Percentiles rank a stretch among this genome's conserved stretches.
phyloP scores from a whole-genome alignment of 1,140 invertebrate genomes.

The Calosoma granatense region DNA sequence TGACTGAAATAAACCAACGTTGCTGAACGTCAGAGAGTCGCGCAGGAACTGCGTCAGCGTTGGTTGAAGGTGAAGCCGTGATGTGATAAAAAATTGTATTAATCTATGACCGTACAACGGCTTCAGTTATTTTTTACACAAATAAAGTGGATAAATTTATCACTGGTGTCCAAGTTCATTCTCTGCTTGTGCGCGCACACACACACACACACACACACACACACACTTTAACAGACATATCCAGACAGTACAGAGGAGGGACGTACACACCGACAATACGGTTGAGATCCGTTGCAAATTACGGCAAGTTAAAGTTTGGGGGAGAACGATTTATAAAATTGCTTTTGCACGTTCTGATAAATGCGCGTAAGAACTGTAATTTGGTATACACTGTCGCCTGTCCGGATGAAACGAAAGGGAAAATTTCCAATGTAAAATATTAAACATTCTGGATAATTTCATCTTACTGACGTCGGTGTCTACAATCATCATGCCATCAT shows the following conservation, averaged over 20 bases:
- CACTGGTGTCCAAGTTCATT: too few relatives aligned
- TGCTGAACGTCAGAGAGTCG: too few relatives aligned
- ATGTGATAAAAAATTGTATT: background rate
- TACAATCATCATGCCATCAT: background rate
- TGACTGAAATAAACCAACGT: too few relatives aligned
- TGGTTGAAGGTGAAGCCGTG: background rate
- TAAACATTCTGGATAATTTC: background rate
- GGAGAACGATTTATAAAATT: conserved; percentile 4
- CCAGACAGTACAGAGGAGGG: too few relatives aligned
- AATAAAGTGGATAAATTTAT: conserved; percentile 1
- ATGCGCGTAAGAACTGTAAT: conserved; percentile 3
- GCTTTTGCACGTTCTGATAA: conserved; percentile 7
- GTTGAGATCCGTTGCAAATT: background rate
- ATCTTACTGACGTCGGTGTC: background rate
- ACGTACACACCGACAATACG: background rate
- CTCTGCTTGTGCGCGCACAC: too few relatives aligned
- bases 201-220: background rate
- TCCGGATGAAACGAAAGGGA: background rate
- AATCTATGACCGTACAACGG: background rate
- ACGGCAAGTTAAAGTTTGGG: background rate
- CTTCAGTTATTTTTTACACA: conserved; percentile 6
- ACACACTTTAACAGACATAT: background rate
- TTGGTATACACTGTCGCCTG: background rate
- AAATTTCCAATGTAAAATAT: background rate
- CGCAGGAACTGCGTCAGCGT: background rate